Evolutionary conservation across 2,113 vertebrate genomes (phyloP), one percentile per base, ranked within the genome.

Genomic region (Leucosticte australis): DNA sequence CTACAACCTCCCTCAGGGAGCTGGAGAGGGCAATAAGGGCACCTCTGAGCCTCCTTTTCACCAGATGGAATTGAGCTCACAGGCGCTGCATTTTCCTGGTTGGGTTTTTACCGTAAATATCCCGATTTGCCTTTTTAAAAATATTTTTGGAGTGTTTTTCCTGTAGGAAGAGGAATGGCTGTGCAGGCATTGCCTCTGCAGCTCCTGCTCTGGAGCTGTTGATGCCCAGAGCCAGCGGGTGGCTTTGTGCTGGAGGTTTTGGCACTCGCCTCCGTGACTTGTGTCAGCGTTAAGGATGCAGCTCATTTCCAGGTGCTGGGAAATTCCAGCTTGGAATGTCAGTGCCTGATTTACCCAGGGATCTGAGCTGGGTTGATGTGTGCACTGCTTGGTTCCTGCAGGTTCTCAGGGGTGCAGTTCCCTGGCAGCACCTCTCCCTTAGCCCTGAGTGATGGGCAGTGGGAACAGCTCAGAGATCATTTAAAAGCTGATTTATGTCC

Each of bases 11-110:
- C 41, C 41, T 14, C 41, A 41, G 41, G 41, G 41, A 41, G 41
- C 41, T 41, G 41, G 6, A 41, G 41, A 41, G 41, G 14, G 41
- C 41, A 41, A 14, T 41, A 41, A 14, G 13, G 41, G 41, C 41
- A 41, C 41, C 13, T 37, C 41, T 41, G 41, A 41, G 41, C 41
- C 41, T 41, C 41, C 41, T 41, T 11, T 41, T 41, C 39, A 13
- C 41, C 41, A 41, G 41, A 13, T 1, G 27, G 18, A 64, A 35
- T 41, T 16, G 77, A 79, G 19, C 77, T 81, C 13, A 7, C 27
- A 46, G 35, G 57, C 4, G 6, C 30, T 10, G 0, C 1, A 0
- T 69, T 85, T 49, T 59, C 60, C 69, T 22, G 10, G 3, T 2
- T 23, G 44, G 9, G 26, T 27, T 90, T 93, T 90, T 53, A 52